Percentiles rank a stretch among this genome's conserved stretches.
These are phyloP conservation scores for Gopherus flavomarginatus DNA, from an alignment of 2,113 vertebrate species.

Conservation along the genomic window DNA sequence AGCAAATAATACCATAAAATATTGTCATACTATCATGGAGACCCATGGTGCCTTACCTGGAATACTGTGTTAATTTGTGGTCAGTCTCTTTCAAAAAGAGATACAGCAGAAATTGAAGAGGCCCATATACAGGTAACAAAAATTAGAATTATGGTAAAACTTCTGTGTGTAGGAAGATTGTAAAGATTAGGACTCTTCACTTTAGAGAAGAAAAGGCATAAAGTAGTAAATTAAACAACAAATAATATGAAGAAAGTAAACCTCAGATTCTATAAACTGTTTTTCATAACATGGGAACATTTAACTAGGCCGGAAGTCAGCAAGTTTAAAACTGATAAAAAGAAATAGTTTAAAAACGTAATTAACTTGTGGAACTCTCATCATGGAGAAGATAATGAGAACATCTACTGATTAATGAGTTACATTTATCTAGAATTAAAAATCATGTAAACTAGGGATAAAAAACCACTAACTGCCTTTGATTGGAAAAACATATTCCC, in stretches of 20 bases:
- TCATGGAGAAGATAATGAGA: accelerated
- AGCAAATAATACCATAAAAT: neutral
- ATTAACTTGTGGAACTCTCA: neutral
- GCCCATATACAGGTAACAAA: neutral
- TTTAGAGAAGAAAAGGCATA: neutral
- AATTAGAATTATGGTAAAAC: neutral
- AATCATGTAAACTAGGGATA: neutral
- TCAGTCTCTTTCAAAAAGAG: neutral
- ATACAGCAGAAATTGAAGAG: neutral
- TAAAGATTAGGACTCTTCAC: neutral
- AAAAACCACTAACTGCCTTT: neutral
- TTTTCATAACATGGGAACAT: neutral
- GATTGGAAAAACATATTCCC: neutral
- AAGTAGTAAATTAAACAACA: neutral
- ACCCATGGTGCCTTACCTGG: neutral
- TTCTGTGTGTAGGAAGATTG: too few species aligned
- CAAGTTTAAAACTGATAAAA: neutral
- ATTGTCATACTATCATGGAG: neutral
- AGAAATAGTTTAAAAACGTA: neutral
- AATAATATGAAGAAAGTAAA: neutral
- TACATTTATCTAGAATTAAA: neutral
- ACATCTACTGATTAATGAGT: neutral
- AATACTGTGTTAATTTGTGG: neutral
- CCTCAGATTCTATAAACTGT: neutral
- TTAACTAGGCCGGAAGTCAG: neutral